A percentile compares a stretch with the other conserved stretches of the same genome.
Conservation (phyloP, 2,888 invertebrate species). For the Drosophila eohydei region DNA sequence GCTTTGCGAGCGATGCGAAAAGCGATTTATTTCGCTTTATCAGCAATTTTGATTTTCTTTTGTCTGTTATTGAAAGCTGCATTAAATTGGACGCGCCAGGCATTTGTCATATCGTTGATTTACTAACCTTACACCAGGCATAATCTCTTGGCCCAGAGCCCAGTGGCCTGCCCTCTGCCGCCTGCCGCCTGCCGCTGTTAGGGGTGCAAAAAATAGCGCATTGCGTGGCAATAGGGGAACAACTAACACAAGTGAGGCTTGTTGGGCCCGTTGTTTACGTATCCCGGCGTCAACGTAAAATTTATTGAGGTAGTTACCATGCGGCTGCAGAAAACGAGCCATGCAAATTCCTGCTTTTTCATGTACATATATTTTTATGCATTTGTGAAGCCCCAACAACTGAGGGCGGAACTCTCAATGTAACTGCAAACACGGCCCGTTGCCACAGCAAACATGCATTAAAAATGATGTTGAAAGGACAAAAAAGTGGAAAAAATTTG, state of each 20-base stretch:
- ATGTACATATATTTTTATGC: conserved; percentile 12
- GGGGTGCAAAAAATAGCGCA: conserved; percentile 50
- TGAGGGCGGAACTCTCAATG: conserved; percentile 36
- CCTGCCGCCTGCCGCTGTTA: conserved; percentile 7
- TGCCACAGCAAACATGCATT: conserved; percentile 72
- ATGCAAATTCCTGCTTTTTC: conserved; percentile 39
- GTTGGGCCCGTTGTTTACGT: conserved; percentile 36
- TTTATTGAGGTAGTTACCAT: conserved; percentile 80
- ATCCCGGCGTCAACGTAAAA: conserved; percentile 71
- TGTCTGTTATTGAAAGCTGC: conserved; percentile 58
- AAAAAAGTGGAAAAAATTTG: conserved; percentile 34
- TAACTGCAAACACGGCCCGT: conserved; percentile 46
- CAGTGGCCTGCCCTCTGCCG: not conserved
- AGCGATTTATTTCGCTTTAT: conserved; percentile 75
- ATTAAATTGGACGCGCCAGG: conserved; percentile 48
- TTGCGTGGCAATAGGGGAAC: conserved; percentile 51
- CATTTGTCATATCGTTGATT: conserved; percentile 76
- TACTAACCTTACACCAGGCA: conserved; percentile 72
- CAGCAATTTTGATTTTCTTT: conserved; percentile 69
- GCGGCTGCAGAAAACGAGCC: conserved; percentile 38
- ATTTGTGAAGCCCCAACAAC: conserved; percentile 27
- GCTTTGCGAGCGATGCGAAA: conserved; percentile 43
- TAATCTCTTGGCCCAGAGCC: conserved; percentile 62
- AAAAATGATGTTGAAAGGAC: conserved; percentile 53
- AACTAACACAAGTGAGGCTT: conserved; percentile 49